Evolutionary conservation across 2,888 invertebrate species (phyloP), one percentile per base, ranked within the genome.

Genomic region (Seira sanloemensis): DNA sequence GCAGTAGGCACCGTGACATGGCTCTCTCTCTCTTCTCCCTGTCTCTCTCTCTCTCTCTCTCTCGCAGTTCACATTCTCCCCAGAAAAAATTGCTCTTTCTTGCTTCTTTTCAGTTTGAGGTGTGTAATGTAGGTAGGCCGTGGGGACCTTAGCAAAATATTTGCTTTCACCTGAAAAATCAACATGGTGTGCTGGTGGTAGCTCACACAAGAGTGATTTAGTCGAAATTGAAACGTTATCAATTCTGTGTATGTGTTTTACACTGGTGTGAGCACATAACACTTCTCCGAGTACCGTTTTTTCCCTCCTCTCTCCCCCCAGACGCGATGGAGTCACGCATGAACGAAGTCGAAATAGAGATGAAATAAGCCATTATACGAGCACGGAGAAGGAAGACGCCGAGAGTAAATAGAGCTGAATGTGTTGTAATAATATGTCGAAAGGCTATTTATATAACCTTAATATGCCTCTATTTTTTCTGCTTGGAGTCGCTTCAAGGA

Each of bases 91-190:
- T 19, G 62, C 62, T 62, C 18, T 9, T 23, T 62, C 62, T 62
- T 21, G 62, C 62, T 7, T 23, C 62, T 62, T 62, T 62, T 21
- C 21, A 62, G 62, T 21, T 62, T 62, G 62, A 62, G 62, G 62
- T 23, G 62, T 62, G 62, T 21, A 62, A 62, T 62, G 21, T 62
- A 19, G 62, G 62, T 62, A 62, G 62, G 12, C 62, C 62, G 62
- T 62, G 19, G 62, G 62, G 62, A 62, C 19, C 21, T 62, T 62
- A 23, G 62, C 1, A 62, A 62, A 62, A 62, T 62, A 62, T 62
- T 62, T 62, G 62, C 62, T 62, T 62, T 62, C 62, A 62, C 62
- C 62, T 62, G 62, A 62, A 62, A 62, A 62, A 62, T 62, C 62
- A 62, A 62, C 62, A 62, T n/a, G n/a, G n/a, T n/a, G n/a, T n/a